phyloP scores from a whole-genome alignment of 2,113 vertebrate genomes.

The Mirza zaza region DNA sequence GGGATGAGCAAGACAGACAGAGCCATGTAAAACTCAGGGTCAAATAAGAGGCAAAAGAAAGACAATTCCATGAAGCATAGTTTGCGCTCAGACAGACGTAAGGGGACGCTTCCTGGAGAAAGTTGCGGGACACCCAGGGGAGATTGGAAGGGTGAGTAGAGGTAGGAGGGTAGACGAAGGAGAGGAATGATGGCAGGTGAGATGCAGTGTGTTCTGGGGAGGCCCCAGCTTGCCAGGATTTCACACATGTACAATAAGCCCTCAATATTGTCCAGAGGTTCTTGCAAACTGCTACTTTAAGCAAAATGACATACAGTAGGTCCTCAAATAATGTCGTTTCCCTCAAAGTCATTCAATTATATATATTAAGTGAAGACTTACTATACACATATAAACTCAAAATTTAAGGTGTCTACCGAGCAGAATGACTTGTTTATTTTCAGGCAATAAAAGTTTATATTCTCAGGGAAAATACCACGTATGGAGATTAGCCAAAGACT shows the following conservation, averaged over 20 bases:
- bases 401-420: background rate
- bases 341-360: too few relatives aligned
- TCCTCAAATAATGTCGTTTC: too few relatives aligned
- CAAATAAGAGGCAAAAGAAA: background rate
- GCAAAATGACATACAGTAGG: too few relatives aligned
- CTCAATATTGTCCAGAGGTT: too few relatives aligned
- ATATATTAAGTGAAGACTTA: too few relatives aligned
- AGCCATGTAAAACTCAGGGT: background rate
- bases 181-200: background rate
- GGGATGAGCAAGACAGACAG: background rate
- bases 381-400: background rate
- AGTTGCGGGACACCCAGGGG: background rate
- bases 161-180: background rate
- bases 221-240: background rate
- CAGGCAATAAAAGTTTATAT: background rate
- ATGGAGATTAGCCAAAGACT: background rate
- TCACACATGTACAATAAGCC: too few relatives aligned
- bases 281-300: too few relatives aligned
- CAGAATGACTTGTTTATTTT: background rate
- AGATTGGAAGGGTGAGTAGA: background rate
- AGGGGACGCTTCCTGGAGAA: background rate
- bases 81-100: background rate
- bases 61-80: background rate
- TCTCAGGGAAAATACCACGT: background rate
- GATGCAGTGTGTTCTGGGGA: background rate